These are phyloP conservation scores for Theocolax elegans DNA, from an alignment of 1,140 invertebrate species.

Conservation along the genomic window DNA sequence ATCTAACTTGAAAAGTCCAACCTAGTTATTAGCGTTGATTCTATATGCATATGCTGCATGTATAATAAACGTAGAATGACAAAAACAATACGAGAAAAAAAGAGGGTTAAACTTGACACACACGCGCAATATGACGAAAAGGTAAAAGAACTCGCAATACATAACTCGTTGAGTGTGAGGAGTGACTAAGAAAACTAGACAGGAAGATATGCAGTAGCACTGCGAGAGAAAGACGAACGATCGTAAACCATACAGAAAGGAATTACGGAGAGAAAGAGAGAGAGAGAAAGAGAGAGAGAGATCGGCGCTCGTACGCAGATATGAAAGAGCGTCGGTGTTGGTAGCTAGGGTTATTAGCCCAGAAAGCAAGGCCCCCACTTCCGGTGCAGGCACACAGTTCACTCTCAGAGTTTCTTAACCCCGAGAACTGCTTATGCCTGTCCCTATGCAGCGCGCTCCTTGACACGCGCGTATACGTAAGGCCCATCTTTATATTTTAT, in stretches of 20 bases:
- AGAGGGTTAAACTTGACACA: too few relatives aligned
- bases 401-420: conserved; percentile 66
- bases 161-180: too few relatives aligned
- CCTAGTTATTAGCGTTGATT: too few relatives aligned
- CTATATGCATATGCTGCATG: too few relatives aligned
- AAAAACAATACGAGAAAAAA: too few relatives aligned
- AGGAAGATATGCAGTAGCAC: not conserved
- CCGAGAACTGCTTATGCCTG: conserved; percentile 40
- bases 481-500: too few relatives aligned
- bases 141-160: too few relatives aligned
- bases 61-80: too few relatives aligned
- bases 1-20: too few relatives aligned
- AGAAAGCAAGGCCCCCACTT: conserved; percentile 68
- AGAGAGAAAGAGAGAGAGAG: not conserved
- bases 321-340: conserved; percentile 44
- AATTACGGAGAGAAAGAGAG: conserved; percentile 1
- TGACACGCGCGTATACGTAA: not conserved
- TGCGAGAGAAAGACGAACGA: conserved; percentile 10
- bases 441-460: not conserved
- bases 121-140: too few relatives aligned
- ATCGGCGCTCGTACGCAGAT: not conserved
- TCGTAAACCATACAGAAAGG: conserved; percentile 9
- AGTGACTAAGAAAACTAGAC: not conserved
- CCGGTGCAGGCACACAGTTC: conserved; percentile 64
- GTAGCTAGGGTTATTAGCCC: conserved; percentile 68